Evolutionary conservation across 2,113 vertebrate species (phyloP), one percentile per base, ranked within the genome.

Genomic region (Semicossyphus pulcher): DNA sequence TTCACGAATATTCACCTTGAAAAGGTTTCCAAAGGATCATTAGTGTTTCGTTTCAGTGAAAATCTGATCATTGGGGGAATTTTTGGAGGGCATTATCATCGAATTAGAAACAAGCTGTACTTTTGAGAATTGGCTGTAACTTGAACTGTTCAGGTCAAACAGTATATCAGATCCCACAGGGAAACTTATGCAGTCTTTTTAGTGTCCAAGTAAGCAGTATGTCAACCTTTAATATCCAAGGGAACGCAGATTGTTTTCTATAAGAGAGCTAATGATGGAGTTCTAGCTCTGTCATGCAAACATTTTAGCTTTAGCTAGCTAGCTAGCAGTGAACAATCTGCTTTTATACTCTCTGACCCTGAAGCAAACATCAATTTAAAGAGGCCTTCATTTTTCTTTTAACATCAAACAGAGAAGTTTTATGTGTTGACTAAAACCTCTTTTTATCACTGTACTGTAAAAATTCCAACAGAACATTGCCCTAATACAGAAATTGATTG

Each of bases 11-110:
- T 68, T 48, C 58, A 45, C 34, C 34, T 63, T 48, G 66, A 72
- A 74, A 77, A 80, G 7, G 42, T 72, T 85, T 29, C 71, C 59
- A 63, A 84, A 68, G 59, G 78, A 78, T 77, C 23, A 49, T 14
- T 78, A 26, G 59, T 81, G 53, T 73, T 69, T 69, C 1, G 63
- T 62, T 80, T 67, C 5, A 77, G 59, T 70, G 52, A 16, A 64
- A 62, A 23, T 52, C 3, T 20, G 61, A 62, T 52, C 23, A 39
- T 29, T 42, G n/a, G 11, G 9, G 45, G 8, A 16, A 26, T 62
- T 36, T 21, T 42, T 62, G 20, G 14, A 51, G 10, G n/a, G 23
- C 2, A 8, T 26, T 56, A 18, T 47, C 16, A 36, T 21, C 26
- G 41, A n/a, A n/a, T n/a, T n/a, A n/a, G n/a, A n/a, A 66, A 51